Conservation (phyloP, 2,797 vertebrate species). For the Carapus acus region DNA sequence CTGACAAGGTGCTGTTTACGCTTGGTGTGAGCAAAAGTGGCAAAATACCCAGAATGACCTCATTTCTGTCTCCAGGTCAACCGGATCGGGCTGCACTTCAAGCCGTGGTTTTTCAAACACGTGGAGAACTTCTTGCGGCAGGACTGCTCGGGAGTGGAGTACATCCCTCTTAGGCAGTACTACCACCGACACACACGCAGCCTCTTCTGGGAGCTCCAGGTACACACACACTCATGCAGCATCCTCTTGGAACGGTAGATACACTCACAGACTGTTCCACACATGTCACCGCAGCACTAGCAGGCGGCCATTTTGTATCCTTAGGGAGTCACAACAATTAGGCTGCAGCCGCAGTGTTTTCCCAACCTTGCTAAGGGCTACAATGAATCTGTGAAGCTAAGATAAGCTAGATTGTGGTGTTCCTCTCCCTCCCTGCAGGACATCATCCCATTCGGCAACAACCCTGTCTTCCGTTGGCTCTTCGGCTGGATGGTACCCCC, state of each 20-base stretch:
- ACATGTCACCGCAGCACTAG: slow-evolving; percentile 9
- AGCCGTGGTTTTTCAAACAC: slow-evolving; percentile 97
- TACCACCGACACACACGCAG: slow-evolving; percentile 97
- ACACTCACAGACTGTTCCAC: too few relatives aligned
- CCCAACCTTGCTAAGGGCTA: too few relatives aligned
- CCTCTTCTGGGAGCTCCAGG: slow-evolving; percentile 98
- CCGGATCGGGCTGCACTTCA: slow-evolving; percentile 88
- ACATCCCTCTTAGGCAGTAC: slow-evolving; percentile 93
- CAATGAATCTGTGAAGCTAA: too few relatives aligned
- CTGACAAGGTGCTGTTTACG: slow-evolving; percentile 77
- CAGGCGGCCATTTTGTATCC: slow-evolving; percentile 10
- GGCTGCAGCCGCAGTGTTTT: too few relatives aligned
- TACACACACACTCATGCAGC: slow-evolving; percentile 50
- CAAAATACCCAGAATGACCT: too few relatives aligned
- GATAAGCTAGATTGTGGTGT: neutral
- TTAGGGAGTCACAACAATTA: too few relatives aligned
- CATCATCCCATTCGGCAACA: slow-evolving; percentile 97
- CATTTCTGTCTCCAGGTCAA: too few relatives aligned
- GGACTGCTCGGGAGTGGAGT: slow-evolving; percentile 76
- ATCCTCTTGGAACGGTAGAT: too few relatives aligned
- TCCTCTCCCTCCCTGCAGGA: slow-evolving; percentile 71
- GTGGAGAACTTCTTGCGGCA: slow-evolving; percentile 82
- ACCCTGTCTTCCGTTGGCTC: slow-evolving; percentile 86
- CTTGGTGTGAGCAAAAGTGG: too few relatives aligned
- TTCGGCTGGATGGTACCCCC: slow-evolving; percentile 99